Percentiles rank a stretch among this genome's conserved stretches.
phyloP scores from a whole-genome alignment of 2,797 vertebrate species.

The Pygocentrus nattereri region DNA sequence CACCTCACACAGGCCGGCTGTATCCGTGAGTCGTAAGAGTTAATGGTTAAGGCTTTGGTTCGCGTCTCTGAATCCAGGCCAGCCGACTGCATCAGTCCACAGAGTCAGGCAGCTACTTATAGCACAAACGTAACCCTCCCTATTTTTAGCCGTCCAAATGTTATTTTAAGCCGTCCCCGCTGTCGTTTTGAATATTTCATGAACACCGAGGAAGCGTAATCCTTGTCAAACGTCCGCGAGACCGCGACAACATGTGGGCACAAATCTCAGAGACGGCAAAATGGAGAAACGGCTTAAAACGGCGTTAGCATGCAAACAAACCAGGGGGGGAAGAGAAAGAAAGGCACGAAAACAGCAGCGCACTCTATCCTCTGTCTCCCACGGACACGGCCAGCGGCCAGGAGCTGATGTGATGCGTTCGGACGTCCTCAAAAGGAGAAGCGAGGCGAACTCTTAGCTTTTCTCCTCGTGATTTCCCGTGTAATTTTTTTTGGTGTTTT shows the following conservation, averaged over 20 bases:
- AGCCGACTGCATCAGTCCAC: not conserved
- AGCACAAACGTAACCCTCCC: not conserved
- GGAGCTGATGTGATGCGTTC: slow-evolving; percentile 39
- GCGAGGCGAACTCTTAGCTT: slow-evolving; percentile 32
- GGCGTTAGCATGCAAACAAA: slow-evolving; percentile 33
- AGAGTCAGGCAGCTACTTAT: not conserved
- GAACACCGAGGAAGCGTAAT: slow-evolving; percentile 28
- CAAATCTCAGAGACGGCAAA: slow-evolving; percentile 36
- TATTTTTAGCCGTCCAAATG: slow-evolving; percentile 32
- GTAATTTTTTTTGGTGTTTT: not conserved
- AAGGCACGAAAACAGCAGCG: slow-evolving; percentile 21
- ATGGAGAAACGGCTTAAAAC: slow-evolving; percentile 28
- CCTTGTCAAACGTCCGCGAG: slow-evolving; percentile 30
- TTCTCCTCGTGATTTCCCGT: not conserved
- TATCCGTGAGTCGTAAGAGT: not conserved
- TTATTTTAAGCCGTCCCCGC: slow-evolving; percentile 28
- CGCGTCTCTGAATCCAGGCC: not conserved
- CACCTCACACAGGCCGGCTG: too few relatives aligned
- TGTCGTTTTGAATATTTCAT: slow-evolving; percentile 47
- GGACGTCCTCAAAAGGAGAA: slow-evolving; percentile 26
- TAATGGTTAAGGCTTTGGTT: too few relatives aligned
- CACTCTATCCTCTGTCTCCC: not conserved
- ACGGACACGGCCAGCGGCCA: slow-evolving; percentile 12
- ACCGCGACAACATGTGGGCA: slow-evolving; percentile 22
- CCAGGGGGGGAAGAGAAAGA: not conserved